phyloP scores from a whole-genome alignment of 2,113 vertebrate genomes.

The Gambusia affinis region DNA sequence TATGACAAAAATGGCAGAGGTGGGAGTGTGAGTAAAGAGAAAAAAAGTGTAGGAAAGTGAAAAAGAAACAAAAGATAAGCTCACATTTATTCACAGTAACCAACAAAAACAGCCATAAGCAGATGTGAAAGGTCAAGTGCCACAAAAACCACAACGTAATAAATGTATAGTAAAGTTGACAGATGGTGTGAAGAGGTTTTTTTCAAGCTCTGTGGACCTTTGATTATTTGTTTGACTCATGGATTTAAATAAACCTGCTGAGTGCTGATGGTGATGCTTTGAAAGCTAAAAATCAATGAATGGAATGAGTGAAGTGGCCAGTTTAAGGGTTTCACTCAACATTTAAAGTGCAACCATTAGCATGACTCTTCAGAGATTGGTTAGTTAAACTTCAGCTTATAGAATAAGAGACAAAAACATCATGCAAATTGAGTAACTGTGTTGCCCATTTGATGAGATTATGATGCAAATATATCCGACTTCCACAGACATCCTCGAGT shows the following conservation, averaged over 20 bases:
- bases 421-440: too few relatives aligned
- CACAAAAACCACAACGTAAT: neutral
- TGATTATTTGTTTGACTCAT: neutral
- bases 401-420: neutral
- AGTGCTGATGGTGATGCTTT: neutral
- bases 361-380: neutral
- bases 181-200: neutral
- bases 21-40: slow-evolving; percentile 40
- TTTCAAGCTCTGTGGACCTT: neutral
- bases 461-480: neutral
- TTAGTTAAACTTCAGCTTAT: neutral
- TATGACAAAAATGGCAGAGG: slow-evolving; percentile 41
- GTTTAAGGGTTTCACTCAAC: neutral
- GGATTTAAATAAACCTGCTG: neutral
- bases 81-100: neutral
- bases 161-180: neutral
- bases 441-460: neutral
- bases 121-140: neutral
- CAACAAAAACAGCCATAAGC: neutral
- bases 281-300: neutral
- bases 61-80: neutral
- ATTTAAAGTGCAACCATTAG: slow-evolving; percentile 23
- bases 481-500: too few relatives aligned
- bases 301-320: slow-evolving; percentile 38
- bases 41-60: slow-evolving; percentile 23